A percentile compares a stretch with the other conserved stretches of the same genome.
These are phyloP conservation scores for Drosophila pseudotalamancana DNA, from an alignment of 2,888 invertebrate species.

Conservation along the genomic window DNA sequence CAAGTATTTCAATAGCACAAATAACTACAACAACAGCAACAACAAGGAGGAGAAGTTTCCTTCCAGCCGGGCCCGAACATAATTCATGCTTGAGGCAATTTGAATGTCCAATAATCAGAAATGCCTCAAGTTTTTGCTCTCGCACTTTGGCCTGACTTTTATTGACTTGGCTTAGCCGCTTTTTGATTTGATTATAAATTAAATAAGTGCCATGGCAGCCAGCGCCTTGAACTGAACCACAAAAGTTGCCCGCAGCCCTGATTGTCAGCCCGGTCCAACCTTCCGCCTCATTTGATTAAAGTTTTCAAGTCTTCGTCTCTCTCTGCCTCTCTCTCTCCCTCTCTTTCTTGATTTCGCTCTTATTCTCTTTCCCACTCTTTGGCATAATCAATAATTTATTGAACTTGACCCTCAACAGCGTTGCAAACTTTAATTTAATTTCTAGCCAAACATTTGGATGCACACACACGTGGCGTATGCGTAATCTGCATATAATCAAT, in stretches of 20 bases:
- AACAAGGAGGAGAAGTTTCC: constrained; percentile 31
- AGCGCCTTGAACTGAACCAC: constrained; percentile 44
- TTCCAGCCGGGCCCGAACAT: constrained; percentile 57
- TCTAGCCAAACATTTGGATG: constrained; percentile 20
- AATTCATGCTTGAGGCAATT: constrained; percentile 78
- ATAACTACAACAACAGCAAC: constrained; percentile 41
- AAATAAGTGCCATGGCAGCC: constrained; percentile 63
- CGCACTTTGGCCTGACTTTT: constrained; percentile 63
- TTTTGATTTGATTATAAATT: constrained; percentile 77
- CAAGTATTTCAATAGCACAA: constrained; percentile 52
- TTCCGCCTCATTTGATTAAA: constrained; percentile 46
- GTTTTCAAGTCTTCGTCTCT: constrained; percentile 19
- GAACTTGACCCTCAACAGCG: constrained; percentile 23
- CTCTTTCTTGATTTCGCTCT: not conserved
- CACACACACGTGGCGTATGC: constrained; percentile 35
- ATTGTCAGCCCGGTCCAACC: constrained; percentile 14
- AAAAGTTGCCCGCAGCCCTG: constrained; percentile 22
- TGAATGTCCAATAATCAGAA: constrained; percentile 77
- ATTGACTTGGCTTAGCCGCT: constrained; percentile 64
- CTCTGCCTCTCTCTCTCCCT: not conserved
- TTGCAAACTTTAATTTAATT: constrained; percentile 45
- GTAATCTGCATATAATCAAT: constrained; percentile 56
- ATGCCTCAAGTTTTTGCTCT: constrained; percentile 69
- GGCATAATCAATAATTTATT: constrained; percentile 67
- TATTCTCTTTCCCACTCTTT: not conserved